These are phyloP conservation scores for Bombus ignitus DNA, from an alignment of 1,140 invertebrate genomes.

Conservation along the genomic window DNA sequence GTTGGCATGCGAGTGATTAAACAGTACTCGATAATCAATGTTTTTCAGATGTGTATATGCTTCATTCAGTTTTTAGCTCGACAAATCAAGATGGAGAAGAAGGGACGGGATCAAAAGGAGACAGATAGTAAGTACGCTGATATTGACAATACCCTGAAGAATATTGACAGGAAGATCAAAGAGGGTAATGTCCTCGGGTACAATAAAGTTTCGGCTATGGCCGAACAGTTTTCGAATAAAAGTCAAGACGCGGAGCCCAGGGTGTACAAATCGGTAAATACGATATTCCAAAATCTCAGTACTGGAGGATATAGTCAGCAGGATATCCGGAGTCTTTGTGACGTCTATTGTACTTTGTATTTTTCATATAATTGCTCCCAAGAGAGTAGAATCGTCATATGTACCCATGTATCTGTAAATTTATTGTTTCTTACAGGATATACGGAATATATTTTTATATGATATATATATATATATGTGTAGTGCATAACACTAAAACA, in stretches of 20 bases:
- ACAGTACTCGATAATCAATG: slow-evolving; percentile 76
- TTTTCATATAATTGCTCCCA: background rate
- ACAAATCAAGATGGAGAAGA: slow-evolving; percentile 89
- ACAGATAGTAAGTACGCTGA: slow-evolving; percentile 86
- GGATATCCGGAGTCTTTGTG: slow-evolving; percentile 37
- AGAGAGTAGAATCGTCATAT: background rate
- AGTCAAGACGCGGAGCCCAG: slow-evolving; percentile 84
- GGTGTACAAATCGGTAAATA: slow-evolving; percentile 86
- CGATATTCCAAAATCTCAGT: slow-evolving; percentile 32
- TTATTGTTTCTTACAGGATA: background rate
- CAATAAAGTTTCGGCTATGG: slow-evolving; percentile 94
- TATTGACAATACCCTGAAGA: slow-evolving; percentile 91
- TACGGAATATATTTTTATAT: background rate
- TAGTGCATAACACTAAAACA: background rate
- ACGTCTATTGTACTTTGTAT: slow-evolving; percentile 10
- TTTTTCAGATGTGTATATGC: slow-evolving; percentile 73
- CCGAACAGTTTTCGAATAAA: slow-evolving; percentile 89
- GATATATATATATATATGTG: background rate
- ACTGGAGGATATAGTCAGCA: slow-evolving; percentile 44
- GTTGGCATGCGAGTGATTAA: slow-evolving; percentile 79
- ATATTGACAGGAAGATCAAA: slow-evolving; percentile 90
- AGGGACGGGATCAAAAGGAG: slow-evolving; percentile 84
- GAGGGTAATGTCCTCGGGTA: slow-evolving; percentile 89
- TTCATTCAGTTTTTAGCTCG: slow-evolving; percentile 89
- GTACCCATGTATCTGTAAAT: slow-evolving; percentile 4